Percentiles rank a stretch among this genome's conserved stretches.
These are phyloP conservation scores for Globia sparganii DNA, from an alignment of 2,888 invertebrate genomes.

Conservation along the genomic window DNA sequence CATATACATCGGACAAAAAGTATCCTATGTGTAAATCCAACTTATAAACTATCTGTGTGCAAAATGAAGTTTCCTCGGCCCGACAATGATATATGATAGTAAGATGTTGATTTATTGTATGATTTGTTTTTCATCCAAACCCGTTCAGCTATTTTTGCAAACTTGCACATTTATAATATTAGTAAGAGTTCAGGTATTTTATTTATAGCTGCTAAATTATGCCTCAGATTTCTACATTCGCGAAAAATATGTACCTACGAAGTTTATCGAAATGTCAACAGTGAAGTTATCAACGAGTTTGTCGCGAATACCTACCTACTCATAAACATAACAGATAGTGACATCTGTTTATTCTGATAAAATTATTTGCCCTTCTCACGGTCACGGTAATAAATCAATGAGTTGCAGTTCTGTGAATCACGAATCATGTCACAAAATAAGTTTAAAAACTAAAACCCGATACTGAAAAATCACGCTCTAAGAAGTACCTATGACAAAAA, in stretches of 20 bases:
- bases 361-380: slow-evolving; percentile 32
- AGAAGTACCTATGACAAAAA: too few species aligned
- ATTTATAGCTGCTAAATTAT: not conserved
- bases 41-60: not conserved
- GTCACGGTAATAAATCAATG: not conserved
- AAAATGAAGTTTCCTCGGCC: not conserved
- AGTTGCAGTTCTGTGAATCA: not conserved
- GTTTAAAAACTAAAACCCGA: too few species aligned
- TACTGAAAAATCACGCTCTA: too few species aligned
- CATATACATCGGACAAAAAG: not conserved
- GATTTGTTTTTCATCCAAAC: not conserved
- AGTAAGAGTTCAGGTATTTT: not conserved
- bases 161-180: not conserved
- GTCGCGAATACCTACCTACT: slow-evolving; percentile 1
- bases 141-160: not conserved
- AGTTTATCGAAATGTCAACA: slow-evolving; percentile 4
- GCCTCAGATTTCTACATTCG: not conserved
- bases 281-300: not conserved
- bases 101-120: not conserved
- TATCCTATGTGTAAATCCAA: not conserved
- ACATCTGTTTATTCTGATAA: slow-evolving; percentile 4
- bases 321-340: slow-evolving; percentile 12
- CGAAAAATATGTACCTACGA: not conserved
- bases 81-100: not conserved
- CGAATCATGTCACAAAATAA: not conserved